A percentile compares a stretch with the other conserved stretches of the same genome.
phyloP scores from a whole-genome alignment of 2,797 vertebrate genomes.

The Myiotriccus ornatus region DNA sequence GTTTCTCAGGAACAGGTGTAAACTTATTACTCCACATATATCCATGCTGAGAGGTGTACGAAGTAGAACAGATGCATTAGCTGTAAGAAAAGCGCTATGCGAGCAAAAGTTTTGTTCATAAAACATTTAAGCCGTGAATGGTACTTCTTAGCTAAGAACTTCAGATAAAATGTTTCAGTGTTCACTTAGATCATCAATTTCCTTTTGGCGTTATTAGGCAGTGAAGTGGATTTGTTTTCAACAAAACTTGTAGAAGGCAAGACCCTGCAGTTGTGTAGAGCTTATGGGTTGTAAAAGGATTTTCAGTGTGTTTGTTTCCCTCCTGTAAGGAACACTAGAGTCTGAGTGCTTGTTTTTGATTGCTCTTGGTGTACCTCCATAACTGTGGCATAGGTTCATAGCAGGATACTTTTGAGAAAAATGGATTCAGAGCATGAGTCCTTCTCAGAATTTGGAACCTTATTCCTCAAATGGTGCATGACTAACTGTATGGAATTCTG shows the following conservation, averaged over 20 bases:
- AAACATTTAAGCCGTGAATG: not conserved
- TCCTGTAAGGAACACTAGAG: not conserved
- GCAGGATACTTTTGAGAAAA: not conserved
- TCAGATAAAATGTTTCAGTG: not conserved
- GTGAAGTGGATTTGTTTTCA: not conserved
- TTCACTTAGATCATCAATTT: not conserved
- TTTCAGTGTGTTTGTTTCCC: not conserved
- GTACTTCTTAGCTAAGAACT: not conserved
- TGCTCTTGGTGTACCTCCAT: not conserved
- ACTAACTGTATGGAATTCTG: not conserved
- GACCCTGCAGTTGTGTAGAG: not conserved
- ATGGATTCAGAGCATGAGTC: not conserved
- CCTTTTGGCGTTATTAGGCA: not conserved
- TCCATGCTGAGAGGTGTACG: not conserved
- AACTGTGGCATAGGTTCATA: not conserved
- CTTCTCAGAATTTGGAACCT: not conserved
- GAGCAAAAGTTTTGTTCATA: not conserved
- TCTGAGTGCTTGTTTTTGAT: not conserved
- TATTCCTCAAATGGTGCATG: not conserved
- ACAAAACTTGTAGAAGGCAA: not conserved
- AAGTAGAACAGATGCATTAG: constrained; percentile 5
- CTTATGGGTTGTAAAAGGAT: not conserved
- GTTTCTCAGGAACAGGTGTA: not conserved
- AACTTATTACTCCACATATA: not conserved
- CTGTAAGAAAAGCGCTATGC: not conserved